Percentiles rank a stretch among this genome's conserved stretches.
phyloP scores from a whole-genome alignment of 2,797 vertebrate species.

The Tokudaia muenninki region DNA sequence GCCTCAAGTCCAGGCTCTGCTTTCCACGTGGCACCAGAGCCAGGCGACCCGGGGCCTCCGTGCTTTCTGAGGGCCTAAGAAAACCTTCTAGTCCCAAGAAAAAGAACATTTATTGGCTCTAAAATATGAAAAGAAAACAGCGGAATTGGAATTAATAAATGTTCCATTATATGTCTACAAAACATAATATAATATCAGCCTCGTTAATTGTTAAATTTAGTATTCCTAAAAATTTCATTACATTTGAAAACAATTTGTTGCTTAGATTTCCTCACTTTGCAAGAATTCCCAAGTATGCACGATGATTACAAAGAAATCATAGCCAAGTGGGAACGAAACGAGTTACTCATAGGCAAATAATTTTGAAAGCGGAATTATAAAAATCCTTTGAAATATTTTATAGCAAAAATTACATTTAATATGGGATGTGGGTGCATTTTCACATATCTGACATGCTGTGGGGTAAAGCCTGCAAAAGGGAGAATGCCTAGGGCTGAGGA shows the following conservation, averaged over 20 bases:
- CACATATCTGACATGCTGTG: constrained; percentile 68
- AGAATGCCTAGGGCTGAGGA: constrained; percentile 5
- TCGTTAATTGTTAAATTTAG: constrained; percentile 81
- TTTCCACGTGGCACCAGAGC: background rate
- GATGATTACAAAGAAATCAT: constrained; percentile 79
- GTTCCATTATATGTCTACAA: constrained; percentile 78
- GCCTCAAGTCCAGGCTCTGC: background rate
- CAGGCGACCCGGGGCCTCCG: background rate
- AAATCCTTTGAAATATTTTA: constrained; percentile 81
- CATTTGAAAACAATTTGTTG: constrained; percentile 83
- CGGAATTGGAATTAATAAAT: constrained; percentile 81
- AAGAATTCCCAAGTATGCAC: constrained; percentile 76
- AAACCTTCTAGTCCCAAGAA: constrained; percentile 60
- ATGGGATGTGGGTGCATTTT: constrained; percentile 74
- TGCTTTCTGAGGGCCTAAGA: constrained; percentile 61
- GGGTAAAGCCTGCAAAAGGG: constrained; percentile 52
- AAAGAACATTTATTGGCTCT: constrained; percentile 77
- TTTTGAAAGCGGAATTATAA: constrained; percentile 81
- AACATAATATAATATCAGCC: constrained; percentile 73
- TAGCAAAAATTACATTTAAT: constrained; percentile 77
- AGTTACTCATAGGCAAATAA: constrained; percentile 80
- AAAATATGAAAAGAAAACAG: constrained; percentile 81
- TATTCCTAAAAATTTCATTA: constrained; percentile 80
- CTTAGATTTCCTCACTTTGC: constrained; percentile 81
- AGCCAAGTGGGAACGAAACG: constrained; percentile 78